A percentile compares a stretch with the other conserved stretches of the same genome.
Evolutionary conservation across 2,888 invertebrate genomes (phyloP).

Genomic region (Pheosia tremula): DNA sequence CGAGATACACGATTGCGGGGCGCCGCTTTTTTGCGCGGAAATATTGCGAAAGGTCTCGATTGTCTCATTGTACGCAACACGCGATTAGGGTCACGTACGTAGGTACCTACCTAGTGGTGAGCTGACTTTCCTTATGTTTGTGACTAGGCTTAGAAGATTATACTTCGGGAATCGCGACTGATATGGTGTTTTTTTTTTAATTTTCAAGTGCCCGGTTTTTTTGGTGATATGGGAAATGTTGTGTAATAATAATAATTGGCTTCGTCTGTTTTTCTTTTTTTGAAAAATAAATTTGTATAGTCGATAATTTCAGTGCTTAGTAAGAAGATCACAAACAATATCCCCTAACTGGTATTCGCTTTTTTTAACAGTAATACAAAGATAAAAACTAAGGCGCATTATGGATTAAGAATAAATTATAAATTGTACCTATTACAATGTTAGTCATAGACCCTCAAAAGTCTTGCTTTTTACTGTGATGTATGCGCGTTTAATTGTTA

Average conservation of each 20-base stretch:
- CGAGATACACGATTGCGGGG: neutral
- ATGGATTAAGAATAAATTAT: neutral
- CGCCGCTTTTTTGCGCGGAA: conserved; percentile 23
- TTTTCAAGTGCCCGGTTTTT: neutral
- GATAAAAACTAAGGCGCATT: neutral
- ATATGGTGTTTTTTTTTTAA: neutral
- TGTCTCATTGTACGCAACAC: conserved; percentile 34
- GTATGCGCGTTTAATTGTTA: conserved; percentile 8
- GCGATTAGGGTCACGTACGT: conserved; percentile 34
- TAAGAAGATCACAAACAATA: too few species aligned
- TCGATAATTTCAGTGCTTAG: too few species aligned
- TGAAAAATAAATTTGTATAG: too few species aligned
- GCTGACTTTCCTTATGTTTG: conserved; percentile 11
- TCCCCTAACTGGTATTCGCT: too few species aligned
- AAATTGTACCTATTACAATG: conserved; percentile 4
- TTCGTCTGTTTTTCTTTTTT: too few species aligned
- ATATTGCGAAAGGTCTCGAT: conserved; percentile 30
- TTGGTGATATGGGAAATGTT: too few species aligned
- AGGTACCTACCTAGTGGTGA: conserved; percentile 8
- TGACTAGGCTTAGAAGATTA: neutral
- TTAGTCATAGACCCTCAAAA: conserved; percentile 15
- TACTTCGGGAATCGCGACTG: neutral
- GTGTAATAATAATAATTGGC: too few species aligned
- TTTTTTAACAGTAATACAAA: too few species aligned
- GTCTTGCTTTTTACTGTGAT: conserved; percentile 12